These are phyloP conservation scores for Orthosia cruda DNA, from an alignment of 2,888 invertebrate species.

Conservation along the genomic window DNA sequence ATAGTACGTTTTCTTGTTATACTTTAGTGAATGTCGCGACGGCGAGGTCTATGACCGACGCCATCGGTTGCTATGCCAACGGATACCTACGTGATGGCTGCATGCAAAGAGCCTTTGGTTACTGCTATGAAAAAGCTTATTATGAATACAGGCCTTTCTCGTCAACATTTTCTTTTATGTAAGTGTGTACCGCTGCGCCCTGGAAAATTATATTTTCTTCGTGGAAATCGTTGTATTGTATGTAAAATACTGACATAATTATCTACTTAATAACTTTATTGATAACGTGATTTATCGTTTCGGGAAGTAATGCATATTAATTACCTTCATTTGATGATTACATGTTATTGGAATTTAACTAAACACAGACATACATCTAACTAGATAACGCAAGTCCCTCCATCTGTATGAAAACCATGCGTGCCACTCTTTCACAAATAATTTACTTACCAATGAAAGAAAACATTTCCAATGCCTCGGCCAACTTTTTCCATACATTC, in stretches of 20 bases:
- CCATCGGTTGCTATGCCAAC: conserved; percentile 86
- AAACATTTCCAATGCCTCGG: no score
- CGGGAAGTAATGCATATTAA: conserved; percentile 34
- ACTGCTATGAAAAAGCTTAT: conserved; percentile 80
- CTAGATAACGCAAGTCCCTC: no score
- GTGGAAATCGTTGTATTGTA: not conserved
- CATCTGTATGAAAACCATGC: no score
- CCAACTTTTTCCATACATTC: no score
- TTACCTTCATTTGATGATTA: conserved; percentile 12
- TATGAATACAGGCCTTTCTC: conserved; percentile 78
- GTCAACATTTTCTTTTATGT: conserved; percentile 71
- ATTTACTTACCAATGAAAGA: no score
- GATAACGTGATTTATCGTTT: conserved; percentile 38
- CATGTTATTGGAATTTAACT: conserved; percentile 22
- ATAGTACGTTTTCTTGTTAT: conserved; percentile 85
- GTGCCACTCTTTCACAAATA: no score
- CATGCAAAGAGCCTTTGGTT: conserved; percentile 76
- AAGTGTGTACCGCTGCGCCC: conserved; percentile 43
- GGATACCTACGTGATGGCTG: conserved; percentile 80
- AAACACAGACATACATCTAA: no score
- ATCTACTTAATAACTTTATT: conserved; percentile 13
- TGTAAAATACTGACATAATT: conserved; percentile 22
- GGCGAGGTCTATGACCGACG: conserved; percentile 88
- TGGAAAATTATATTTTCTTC: conserved; percentile 2
- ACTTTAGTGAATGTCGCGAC: conserved; percentile 85